These are phyloP conservation scores for Leptopilina drosophilae DNA, from an alignment of 2,888 invertebrate genomes.

Conservation along the genomic window DNA sequence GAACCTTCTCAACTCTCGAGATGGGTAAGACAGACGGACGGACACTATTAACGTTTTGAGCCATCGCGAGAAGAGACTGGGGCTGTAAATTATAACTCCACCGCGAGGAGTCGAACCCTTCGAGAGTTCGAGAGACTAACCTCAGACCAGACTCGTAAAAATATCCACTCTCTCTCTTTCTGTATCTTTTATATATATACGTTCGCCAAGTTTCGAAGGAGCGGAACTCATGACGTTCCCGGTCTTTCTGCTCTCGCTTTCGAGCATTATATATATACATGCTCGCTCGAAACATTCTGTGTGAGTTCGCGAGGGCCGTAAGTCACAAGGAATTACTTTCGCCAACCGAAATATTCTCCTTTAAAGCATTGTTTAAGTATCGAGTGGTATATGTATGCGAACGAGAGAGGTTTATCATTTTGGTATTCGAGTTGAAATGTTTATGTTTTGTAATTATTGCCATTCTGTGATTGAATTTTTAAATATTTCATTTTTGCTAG, in stretches of 20 bases:
- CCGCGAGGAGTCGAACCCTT: slow-evolving; percentile 72
- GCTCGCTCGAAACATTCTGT: slow-evolving; percentile 57
- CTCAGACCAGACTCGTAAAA: slow-evolving; percentile 73
- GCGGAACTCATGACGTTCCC: slow-evolving; percentile 53
- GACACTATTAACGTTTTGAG: slow-evolving; percentile 63
- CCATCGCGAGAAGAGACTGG: slow-evolving; percentile 57
- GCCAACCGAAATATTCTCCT: neutral
- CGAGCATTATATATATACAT: slow-evolving; percentile 57
- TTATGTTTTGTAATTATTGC: too few species aligned
- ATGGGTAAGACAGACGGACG: slow-evolving; percentile 52
- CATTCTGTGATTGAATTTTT: too few species aligned
- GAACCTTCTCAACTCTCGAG: slow-evolving; percentile 45
- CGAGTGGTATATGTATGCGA: too few species aligned
- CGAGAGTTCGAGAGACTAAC: slow-evolving; percentile 69
- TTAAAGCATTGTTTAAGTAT: neutral
- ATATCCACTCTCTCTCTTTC: slow-evolving; percentile 63
- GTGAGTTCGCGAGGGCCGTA: slow-evolving; percentile 62
- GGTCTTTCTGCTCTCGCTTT: slow-evolving; percentile 56
- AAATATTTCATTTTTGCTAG: too few species aligned
- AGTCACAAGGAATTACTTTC: slow-evolving; percentile 62
- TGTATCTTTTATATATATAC: slow-evolving; percentile 8
- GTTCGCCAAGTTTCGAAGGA: slow-evolving; percentile 6
- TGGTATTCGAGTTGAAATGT: too few species aligned
- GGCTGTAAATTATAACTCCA: slow-evolving; percentile 71
- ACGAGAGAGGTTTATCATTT: too few species aligned